Evolutionary conservation across 2,797 vertebrate species (phyloP), one percentile per base, ranked within the genome.

Genomic region (Lateolabrax maculatus): DNA sequence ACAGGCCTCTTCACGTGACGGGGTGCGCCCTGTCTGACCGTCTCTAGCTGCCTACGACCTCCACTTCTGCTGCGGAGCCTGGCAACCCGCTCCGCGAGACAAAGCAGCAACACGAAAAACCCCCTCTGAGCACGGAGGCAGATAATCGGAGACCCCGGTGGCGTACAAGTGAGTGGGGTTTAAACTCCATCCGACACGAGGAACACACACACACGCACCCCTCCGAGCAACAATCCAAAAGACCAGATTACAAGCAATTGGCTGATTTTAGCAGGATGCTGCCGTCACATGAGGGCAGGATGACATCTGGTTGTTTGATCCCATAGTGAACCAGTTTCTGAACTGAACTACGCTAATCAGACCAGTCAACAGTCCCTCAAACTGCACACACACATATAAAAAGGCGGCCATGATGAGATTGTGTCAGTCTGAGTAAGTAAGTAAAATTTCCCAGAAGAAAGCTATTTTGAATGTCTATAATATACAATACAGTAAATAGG

Each of bases 131-230:
- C 78, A 66, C 2, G 0, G 63, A 66, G 56, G 51, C 61, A 64
- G 64, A 52, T 79, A 53, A 75, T 74, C 64, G 0, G 48, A 78
- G 77, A 81, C 77, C 71, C 65, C 2, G 27, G 36, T 11, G 71
- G 51, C 73, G 16, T 6, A 16, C 13, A n/a, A 21, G 36, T 34
- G 44, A 55, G 51, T 1, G 0, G 21, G 41, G 19, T 41, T 81
- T 62, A 84, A 71, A 78, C 63, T 71, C 58, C 16, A 58, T 51
- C 51, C 34, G 39, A 81, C 67, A 69, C 0, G 9, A 48, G 4
- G 13, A 48, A 34, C 48, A 71, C 41, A 66, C 64, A 56, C 52
- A 69, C 48, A 43, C n/a, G n/a, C 27, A 55, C 8, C 4, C 46
- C 51, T 60, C 39, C 15, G 18, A 74, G 72, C 29, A 34, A 51